phyloP scores from a whole-genome alignment of 2,888 invertebrate genomes.

The Eristalis arbustorum region DNA sequence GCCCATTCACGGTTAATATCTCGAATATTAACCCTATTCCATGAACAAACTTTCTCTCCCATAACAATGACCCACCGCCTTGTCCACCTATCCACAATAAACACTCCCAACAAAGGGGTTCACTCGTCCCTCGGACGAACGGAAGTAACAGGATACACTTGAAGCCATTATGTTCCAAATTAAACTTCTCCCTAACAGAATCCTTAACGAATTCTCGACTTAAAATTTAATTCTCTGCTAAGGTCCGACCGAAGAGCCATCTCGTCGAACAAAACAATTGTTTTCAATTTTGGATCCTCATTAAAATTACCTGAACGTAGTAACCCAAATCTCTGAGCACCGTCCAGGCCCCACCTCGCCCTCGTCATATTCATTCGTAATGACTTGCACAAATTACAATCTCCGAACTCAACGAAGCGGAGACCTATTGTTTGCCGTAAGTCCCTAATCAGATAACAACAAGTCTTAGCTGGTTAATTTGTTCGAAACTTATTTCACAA shows the following conservation, averaged over 20 bases:
- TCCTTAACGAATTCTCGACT: neutral
- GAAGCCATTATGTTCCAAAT: neutral
- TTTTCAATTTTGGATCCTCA: conserved; percentile 18
- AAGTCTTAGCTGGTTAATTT: conserved; percentile 42
- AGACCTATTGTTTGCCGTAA: neutral
- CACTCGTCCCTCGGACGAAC: neutral
- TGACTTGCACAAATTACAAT: conserved; percentile 33
- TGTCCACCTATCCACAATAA: neutral
- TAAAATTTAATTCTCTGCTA: neutral
- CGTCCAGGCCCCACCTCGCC: neutral
- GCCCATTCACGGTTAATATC: too few species aligned
- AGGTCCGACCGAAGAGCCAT: neutral
- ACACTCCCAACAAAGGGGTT: neutral
- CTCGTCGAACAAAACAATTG: neutral
- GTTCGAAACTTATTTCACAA: conserved; percentile 14
- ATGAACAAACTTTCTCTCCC: too few species aligned
- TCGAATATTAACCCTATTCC: too few species aligned
- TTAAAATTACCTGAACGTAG: conserved; percentile 13
- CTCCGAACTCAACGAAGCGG: neutral
- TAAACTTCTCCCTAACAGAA: neutral
- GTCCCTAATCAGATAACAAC: conserved; percentile 39
- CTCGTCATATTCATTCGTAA: conserved; percentile 12
- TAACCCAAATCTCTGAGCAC: neutral
- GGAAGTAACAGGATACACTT: neutral
- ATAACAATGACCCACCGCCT: neutral